Evolutionary conservation across 2,113 vertebrate species (phyloP).

Genomic region (Ranitomeya variabilis): DNA sequence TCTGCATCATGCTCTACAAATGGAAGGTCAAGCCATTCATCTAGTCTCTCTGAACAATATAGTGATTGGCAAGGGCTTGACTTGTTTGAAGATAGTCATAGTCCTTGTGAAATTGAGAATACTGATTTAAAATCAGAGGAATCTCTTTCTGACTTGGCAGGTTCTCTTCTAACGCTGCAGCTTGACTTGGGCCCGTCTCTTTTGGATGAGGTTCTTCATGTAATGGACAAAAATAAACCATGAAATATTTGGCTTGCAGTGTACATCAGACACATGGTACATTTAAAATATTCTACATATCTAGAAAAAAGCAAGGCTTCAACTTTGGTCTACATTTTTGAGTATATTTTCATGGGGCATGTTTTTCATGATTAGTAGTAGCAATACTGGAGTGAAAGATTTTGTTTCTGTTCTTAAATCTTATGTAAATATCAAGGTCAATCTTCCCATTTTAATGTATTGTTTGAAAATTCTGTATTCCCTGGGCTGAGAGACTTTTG

Average conservation of each 20-base stretch:
- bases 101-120: constrained; percentile 79
- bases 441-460: neutral
- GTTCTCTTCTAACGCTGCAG: constrained; percentile 91
- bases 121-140: constrained; percentile 82
- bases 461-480: neutral
- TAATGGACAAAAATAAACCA: constrained; percentile 90
- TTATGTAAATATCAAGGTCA: neutral
- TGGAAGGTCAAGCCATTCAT: constrained; percentile 75
- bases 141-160: constrained; percentile 84
- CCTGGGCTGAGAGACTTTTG: neutral
- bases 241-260: constrained; percentile 59
- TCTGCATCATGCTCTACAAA: constrained; percentile 73
- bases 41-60: constrained; percentile 81
- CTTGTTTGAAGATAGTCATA: constrained; percentile 80
- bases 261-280: constrained; percentile 55
- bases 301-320: neutral
- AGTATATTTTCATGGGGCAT: constrained; percentile 15
- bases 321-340: constrained; percentile 1
- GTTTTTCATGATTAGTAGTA: constrained; percentile 29
- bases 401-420: neutral
- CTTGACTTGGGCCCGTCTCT: constrained; percentile 96
- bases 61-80: constrained; percentile 86
- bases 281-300: constrained; percentile 6
- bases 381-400: constrained; percentile 9
- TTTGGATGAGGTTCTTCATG: constrained; percentile 95